A percentile compares a stretch with the other conserved stretches of the same genome.
Conservation (phyloP, 2,113 vertebrate species). For the Coregonus clupeaformis region DNA sequence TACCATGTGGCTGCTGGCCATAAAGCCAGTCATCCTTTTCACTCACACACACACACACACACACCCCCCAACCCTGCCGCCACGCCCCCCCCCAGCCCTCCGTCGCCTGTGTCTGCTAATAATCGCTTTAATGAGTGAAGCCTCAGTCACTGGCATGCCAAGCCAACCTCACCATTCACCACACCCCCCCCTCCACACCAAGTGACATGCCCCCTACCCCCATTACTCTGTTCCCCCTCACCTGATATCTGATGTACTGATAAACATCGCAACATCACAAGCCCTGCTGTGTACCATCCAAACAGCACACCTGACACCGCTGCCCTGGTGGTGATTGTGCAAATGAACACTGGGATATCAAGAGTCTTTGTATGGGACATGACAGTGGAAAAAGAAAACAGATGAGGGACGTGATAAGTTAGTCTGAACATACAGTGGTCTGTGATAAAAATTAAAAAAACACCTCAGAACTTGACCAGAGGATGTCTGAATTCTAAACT, state of each 20-base stretch:
- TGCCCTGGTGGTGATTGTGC: too few relatives aligned
- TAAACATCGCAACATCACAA: neutral
- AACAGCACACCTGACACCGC: too few relatives aligned
- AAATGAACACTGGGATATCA: too few relatives aligned
- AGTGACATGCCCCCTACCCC: too few relatives aligned
- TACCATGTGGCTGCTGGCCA: slow-evolving; percentile 46
- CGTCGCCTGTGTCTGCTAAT: slow-evolving; percentile 44
- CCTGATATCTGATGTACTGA: neutral
- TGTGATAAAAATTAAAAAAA: too few relatives aligned
- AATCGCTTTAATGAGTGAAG: slow-evolving; percentile 41
- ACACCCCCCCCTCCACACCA: neutral
- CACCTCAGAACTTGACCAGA: too few relatives aligned
- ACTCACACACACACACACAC: slow-evolving; percentile 27
- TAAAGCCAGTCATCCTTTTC: slow-evolving; percentile 31
- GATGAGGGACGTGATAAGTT: too few relatives aligned
- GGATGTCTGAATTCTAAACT: too few relatives aligned
- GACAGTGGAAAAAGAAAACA: neutral
- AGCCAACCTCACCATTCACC: neutral
- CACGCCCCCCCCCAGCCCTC: neutral
- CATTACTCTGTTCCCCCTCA: neutral
- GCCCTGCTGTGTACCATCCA: too few relatives aligned
- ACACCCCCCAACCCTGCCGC: too few relatives aligned
- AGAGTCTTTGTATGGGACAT: too few relatives aligned
- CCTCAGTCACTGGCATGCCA: neutral
- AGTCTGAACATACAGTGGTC: too few relatives aligned